Percentiles rank a stretch among this genome's conserved stretches.
Conservation (phyloP, 2,113 vertebrate species). For the Xerus inauris region DNA sequence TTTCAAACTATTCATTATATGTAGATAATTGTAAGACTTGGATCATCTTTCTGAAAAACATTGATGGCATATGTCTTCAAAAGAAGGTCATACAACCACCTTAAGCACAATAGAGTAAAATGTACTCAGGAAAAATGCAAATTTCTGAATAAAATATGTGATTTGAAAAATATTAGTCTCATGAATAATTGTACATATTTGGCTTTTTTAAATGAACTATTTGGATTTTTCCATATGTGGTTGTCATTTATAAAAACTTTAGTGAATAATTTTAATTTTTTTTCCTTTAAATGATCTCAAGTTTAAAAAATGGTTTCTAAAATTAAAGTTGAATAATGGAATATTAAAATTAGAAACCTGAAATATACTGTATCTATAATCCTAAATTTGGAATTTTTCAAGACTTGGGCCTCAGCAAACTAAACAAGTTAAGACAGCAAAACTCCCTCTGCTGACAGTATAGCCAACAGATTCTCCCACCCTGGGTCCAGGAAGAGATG, state of each 20-base stretch:
- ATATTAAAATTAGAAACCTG: conserved; percentile 26
- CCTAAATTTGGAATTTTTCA: conserved; percentile 52
- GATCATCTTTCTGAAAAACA: neutral
- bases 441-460: neutral
- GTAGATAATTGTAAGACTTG: neutral
- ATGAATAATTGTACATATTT: neutral
- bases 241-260: conserved; percentile 32
- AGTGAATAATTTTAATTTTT: conserved; percentile 25
- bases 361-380: conserved; percentile 9
- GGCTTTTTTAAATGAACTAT: conserved; percentile 33
- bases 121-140: neutral
- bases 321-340: conserved; percentile 47
- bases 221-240: neutral
- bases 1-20: neutral
- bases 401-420: neutral
- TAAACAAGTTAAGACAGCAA: neutral
- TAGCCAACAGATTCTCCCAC: neutral
- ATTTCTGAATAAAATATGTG: neutral
- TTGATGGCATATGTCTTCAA: neutral
- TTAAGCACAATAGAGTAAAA: neutral
- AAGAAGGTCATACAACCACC: neutral
- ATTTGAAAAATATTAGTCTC: neutral
- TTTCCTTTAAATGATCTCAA: neutral
- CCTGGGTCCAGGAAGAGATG: neutral
- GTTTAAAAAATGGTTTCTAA: neutral